Base-by-base conservation (phyloP, 2,888 invertebrate genomes). In the Acanthosepion esculentum region DNA sequence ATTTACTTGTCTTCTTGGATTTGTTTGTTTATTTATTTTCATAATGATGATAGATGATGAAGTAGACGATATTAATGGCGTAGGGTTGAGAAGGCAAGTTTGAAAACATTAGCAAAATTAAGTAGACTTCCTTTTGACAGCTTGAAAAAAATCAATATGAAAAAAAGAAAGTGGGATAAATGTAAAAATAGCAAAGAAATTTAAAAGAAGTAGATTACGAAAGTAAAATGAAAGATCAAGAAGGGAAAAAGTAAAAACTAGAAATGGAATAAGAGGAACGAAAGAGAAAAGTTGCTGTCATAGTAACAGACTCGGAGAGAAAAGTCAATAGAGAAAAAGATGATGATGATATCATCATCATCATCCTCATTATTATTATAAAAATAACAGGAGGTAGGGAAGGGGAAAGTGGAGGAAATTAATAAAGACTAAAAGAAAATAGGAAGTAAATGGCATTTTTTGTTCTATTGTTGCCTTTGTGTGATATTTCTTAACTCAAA, bases 21-120 rank as follows among this genome's bases (percentile, higher is more conserved):
- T 33, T 78, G 33, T 78, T 78, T n/a, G 78, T 78, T 78, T n/a
- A 15, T 15, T 59, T n/a, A 33, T 78, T 78, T 78, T 78, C 78
- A 15, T 78, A 15, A n/a, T 12, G 29, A 78, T 78, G 78, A 33
- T 33, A 78, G 78, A 78, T 33, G n/a, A 78, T 33, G n/a, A 33
- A 33, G 78, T 33, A n/a, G 78, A 78, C 18, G n/a, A 78, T n/a
- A 33, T 33, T 78, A n/a, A n/a, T 18, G 3, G 78, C 10, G 15
- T 5, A 3, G 78, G 78, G n/a, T n/a, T 78, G 78, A n/a, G 78
- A 33, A n/a, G 78, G 78, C 26, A 78, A 78, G 78, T 78, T 78
- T 78, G 78, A 78, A 78, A 78, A 78, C 78, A 55, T 55, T 55
- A 78, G 78, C 78, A 78, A 78, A 78, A 78, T 78, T 78, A 78